These are phyloP conservation scores for Zaprionus tsacasi DNA, from an alignment of 1,140 invertebrate genomes.

Conservation along the genomic window DNA sequence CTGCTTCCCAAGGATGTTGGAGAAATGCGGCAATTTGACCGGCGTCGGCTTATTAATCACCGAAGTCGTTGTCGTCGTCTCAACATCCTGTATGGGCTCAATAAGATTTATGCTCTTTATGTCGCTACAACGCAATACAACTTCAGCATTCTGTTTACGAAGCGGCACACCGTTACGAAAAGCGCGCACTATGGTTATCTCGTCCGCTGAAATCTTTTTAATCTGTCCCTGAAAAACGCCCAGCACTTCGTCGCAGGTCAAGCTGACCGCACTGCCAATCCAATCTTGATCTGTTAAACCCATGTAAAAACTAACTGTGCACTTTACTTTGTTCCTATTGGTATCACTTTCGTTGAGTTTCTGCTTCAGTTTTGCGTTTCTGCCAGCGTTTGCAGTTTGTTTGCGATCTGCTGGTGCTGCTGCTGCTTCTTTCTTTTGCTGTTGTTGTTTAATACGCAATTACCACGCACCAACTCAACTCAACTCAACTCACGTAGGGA, in stretches of 20 bases:
- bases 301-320: slow-evolving; percentile 54
- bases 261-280: slow-evolving; percentile 82
- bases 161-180: slow-evolving; percentile 92
- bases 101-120: slow-evolving; percentile 74
- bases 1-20: slow-evolving; percentile 68
- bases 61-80: slow-evolving; percentile 61
- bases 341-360: slow-evolving; percentile 18
- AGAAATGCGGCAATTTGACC: slow-evolving; percentile 78
- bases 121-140: slow-evolving; percentile 86
- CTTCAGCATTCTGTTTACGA: slow-evolving; percentile 85
- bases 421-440: slow-evolving; percentile 34
- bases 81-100: slow-evolving; percentile 65
- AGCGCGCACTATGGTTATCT: slow-evolving; percentile 90
- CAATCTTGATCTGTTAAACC: slow-evolving; percentile 81
- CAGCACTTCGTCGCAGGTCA: slow-evolving; percentile 75
- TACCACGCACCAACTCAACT: slow-evolving; percentile 55
- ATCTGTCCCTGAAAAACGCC: slow-evolving; percentile 90
- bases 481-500: slow-evolving; percentile 6
- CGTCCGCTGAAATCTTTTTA: slow-evolving; percentile 88
- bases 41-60: slow-evolving; percentile 82
- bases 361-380: slow-evolving; percentile 21
- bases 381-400: slow-evolving; percentile 56
- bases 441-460: slow-evolving; percentile 76
- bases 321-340: slow-evolving; percentile 15
- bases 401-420: slow-evolving; percentile 40